phyloP scores from a whole-genome alignment of 2,888 invertebrate species.

The Apamea monoglypha region DNA sequence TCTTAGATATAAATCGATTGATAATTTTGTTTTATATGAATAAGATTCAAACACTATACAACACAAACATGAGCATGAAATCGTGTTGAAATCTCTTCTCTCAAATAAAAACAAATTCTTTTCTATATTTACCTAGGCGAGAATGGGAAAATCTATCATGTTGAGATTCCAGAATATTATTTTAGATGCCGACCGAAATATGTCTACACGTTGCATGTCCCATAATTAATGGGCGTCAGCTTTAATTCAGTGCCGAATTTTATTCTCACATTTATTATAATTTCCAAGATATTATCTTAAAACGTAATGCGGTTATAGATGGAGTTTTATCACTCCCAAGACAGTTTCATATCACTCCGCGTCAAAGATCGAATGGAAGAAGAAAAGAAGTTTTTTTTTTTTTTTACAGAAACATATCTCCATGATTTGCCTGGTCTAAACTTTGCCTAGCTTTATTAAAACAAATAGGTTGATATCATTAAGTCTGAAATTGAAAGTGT shows the following conservation, averaged over 20 bases:
- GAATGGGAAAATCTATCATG: slow-evolving; percentile 74
- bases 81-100: slow-evolving; percentile 34
- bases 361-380: not conserved
- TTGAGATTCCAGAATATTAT: slow-evolving; percentile 75
- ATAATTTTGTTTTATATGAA: slow-evolving; percentile 5
- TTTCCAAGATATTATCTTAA: slow-evolving; percentile 13
- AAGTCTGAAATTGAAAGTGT: slow-evolving; percentile 82
- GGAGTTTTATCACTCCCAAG: not conserved
- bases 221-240: slow-evolving; percentile 76
- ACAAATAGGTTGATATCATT: slow-evolving; percentile 43
- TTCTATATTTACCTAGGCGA: slow-evolving; percentile 57
- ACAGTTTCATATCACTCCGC: slow-evolving; percentile 1
- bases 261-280: slow-evolving; percentile 53
- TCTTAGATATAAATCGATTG: slow-evolving; percentile 16
- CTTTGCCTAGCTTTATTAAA: slow-evolving; percentile 15
- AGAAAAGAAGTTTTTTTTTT: too few species aligned
- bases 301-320: slow-evolving; percentile 17
- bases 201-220: slow-evolving; percentile 71
- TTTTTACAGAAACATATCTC: not conserved
- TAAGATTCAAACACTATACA: slow-evolving; percentile 28
- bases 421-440: not conserved
- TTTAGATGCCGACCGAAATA: slow-evolving; percentile 81
- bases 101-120: slow-evolving; percentile 60
- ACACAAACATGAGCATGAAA: slow-evolving; percentile 42
- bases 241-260: slow-evolving; percentile 72